Evolutionary conservation across 2,113 vertebrate species (phyloP).

Genomic region (Caloenas nicobarica): DNA sequence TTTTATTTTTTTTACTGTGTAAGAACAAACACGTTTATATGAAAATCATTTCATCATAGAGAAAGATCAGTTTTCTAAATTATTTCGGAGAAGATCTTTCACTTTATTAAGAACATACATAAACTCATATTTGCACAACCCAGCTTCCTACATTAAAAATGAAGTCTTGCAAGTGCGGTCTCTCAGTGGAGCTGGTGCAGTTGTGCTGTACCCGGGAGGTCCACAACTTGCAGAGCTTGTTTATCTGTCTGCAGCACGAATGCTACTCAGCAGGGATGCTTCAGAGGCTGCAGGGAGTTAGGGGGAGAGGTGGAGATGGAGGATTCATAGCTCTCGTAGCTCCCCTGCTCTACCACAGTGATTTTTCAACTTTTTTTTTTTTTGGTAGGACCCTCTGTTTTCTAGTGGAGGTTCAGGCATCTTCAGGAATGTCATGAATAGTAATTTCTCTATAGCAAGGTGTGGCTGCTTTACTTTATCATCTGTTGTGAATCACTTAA

Average conservation of each 20-base stretch:
- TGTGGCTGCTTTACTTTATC: neutral
- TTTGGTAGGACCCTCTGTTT: neutral
- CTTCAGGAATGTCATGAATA: neutral
- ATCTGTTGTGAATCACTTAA: fast-evolving
- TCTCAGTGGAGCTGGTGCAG: neutral
- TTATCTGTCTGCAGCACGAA: neutral
- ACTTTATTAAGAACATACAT: neutral
- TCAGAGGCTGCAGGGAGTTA: neutral
- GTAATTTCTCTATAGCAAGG: neutral
- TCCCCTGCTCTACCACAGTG: neutral
- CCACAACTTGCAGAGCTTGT: neutral
- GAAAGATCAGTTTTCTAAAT: neutral
- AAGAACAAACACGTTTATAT: neutral
- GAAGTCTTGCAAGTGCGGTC: neutral
- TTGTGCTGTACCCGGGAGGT: neutral
- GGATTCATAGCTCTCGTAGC: neutral
- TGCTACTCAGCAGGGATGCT: neutral
- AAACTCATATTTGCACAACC: neutral
- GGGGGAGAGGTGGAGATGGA: neutral
- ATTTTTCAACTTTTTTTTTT: neutral
- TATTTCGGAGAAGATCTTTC: neutral
- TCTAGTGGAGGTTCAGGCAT: neutral
- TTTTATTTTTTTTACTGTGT: neutral
- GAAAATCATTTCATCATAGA: neutral
- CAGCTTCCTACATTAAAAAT: neutral